These are phyloP conservation scores for Pangasianodon gigas DNA, from an alignment of 2,113 vertebrate species.

Conservation along the genomic window DNA sequence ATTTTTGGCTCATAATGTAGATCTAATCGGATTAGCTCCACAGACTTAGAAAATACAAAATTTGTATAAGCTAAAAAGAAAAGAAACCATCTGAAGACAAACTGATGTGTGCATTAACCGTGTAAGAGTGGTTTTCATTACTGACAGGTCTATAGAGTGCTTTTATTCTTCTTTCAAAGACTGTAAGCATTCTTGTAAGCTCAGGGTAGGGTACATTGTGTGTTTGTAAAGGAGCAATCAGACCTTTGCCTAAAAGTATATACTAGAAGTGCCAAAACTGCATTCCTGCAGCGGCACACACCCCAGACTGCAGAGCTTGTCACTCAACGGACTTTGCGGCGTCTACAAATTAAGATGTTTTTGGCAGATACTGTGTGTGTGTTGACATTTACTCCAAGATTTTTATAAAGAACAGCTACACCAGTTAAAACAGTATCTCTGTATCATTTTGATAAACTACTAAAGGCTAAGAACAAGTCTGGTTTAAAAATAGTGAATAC, in stretches of 20 bases:
- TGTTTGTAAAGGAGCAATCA: neutral
- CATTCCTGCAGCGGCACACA: neutral
- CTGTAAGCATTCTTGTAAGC: neutral
- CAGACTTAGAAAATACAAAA: no score
- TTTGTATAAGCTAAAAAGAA: no score
- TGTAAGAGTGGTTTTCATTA: neutral
- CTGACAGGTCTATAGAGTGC: neutral
- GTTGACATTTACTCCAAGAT: no score
- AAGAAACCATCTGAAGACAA: no score
- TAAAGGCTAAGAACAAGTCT: neutral
- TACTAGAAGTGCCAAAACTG: neutral
- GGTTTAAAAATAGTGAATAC: neutral
- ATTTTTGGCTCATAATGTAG: no score
- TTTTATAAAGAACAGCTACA: no score
- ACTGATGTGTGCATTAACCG: neutral
- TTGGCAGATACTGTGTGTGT: no score
- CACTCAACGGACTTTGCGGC: neutral
- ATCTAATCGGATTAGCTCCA: no score
- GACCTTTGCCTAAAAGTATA: neutral
- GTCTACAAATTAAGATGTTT: neutral
- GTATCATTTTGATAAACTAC: neutral
- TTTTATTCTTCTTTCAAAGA: neutral
- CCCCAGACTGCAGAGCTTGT: neutral
- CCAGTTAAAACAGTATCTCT: neutral
- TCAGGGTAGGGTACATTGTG: neutral